Base-by-base conservation (phyloP, 2,797 vertebrate species). In the Pelochelys cantorii region DNA sequence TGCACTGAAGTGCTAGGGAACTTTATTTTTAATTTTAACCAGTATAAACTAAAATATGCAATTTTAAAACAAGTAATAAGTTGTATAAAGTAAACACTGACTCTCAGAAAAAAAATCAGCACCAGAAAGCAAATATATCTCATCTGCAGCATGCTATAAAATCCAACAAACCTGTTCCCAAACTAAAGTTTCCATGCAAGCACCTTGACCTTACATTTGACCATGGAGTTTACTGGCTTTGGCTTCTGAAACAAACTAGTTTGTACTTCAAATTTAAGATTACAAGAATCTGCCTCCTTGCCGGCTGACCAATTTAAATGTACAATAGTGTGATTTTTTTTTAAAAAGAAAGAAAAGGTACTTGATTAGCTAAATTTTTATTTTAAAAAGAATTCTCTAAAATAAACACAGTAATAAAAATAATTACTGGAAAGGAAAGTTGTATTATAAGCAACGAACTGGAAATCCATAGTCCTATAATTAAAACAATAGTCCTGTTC, bases 1-100 rank as follows among this genome's bases (percentile, higher is more conserved):
- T 27, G 3, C 1, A 79, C 2, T 75, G 8, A 60, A 86, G 5
- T 56, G 15, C 13, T 82, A 42, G 14, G n/a, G 29, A 92, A 92
- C 37, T 62, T 53, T 71, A 77, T 86, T 90, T 77, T 56, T 52
- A 27, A 89, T 92, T 90, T 84, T 81, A n/a, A 71, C n/a, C n/a
- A 34, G 18, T 37, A 71, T 37, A 71, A 25, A 59, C 34, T 80
- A 12, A 2, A 86, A 90, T 5, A 89, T 80, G 79, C 27, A 84
- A 0, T 25, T 8, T 79, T 4, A 5, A 68, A 90, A 92, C 27
- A 1, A 80, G 83, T 48, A 14, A 0, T 12, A 89, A 79, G 5
- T 80, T 9, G 10, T 83, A n/a, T 2, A 92, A 84, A 65, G 75
- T 1, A 74, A 89, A 53, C 2, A 37, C 55, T 22, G 55, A 29